phyloP scores from a whole-genome alignment of 2,888 invertebrate species.

The Hetaerina titia region DNA sequence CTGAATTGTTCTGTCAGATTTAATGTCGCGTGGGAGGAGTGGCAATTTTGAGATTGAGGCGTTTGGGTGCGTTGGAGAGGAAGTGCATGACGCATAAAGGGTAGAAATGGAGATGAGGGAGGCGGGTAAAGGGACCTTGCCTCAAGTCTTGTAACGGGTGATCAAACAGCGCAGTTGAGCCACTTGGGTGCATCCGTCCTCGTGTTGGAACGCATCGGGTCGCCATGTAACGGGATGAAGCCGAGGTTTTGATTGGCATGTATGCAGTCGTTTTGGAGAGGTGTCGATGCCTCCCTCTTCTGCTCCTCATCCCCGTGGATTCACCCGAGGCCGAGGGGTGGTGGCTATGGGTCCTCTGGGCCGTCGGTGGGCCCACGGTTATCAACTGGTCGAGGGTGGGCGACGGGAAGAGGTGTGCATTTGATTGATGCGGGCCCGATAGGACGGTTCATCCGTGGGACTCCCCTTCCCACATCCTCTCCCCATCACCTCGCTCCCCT shows the following conservation, averaged over 20 bases:
- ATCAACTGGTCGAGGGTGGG: not conserved
- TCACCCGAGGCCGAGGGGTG: not conserved
- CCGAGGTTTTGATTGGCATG: constrained; percentile 43
- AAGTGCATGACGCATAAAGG: no score
- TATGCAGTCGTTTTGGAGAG: constrained; percentile 6
- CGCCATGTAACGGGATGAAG: not conserved
- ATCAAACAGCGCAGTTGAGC: not conserved
- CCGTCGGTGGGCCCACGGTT: not conserved
- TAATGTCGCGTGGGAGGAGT: no score
- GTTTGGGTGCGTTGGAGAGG: no score
- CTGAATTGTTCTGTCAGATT: not conserved
- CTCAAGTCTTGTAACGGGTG: not conserved
- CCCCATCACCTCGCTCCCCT: not conserved
- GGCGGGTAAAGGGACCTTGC: not conserved
- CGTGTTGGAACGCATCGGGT: constrained; percentile 2
- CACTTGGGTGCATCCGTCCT: not conserved
- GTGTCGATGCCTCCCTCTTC: not conserved
- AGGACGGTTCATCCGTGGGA: constrained; percentile 24
- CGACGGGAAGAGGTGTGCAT: not conserved
- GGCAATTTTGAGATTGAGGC: no score
- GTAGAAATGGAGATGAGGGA: not conserved
- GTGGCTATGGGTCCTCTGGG: not conserved
- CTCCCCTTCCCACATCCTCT: not conserved
- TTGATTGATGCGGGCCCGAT: constrained; percentile 34
- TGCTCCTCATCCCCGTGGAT: no score